Evolutionary conservation across 2,113 vertebrate genomes (phyloP).

Genomic region (Pomatorhinus ruficollis): DNA sequence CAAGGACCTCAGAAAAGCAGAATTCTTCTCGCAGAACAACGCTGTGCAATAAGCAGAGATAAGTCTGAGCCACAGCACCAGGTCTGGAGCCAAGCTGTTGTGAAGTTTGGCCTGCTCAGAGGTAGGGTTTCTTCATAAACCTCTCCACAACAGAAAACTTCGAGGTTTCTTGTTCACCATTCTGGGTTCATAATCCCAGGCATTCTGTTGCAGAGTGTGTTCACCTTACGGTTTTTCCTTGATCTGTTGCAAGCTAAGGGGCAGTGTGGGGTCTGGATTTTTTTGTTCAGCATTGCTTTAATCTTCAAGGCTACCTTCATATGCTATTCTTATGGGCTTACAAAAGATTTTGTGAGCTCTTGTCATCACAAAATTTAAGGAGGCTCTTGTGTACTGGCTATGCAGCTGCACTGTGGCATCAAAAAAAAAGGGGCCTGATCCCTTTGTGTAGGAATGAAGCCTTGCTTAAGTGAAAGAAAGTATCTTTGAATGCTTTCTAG

Average conservation of each 20-base stretch:
- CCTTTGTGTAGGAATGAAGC: neutral
- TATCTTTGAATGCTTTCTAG: neutral
- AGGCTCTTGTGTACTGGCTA: rapidly evolving
- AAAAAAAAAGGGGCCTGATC: neutral
- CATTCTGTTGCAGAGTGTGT: rapidly evolving
- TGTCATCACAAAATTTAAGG: neutral
- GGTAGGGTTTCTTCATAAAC: neutral
- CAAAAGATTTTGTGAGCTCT: neutral
- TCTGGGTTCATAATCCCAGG: neutral
- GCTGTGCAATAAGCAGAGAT: neutral
- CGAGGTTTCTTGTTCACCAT: neutral
- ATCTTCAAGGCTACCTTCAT: neutral
- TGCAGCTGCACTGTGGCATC: neutral
- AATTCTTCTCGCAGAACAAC: neutral
- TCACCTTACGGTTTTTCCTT: neutral
- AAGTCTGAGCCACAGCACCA: neutral
- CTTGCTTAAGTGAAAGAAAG: neutral
- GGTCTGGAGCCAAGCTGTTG: neutral
- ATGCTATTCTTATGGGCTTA: neutral
- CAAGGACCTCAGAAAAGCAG: neutral
- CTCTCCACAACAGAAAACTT: neutral
- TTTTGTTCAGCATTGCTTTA: neutral
- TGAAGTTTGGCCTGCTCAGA: neutral
- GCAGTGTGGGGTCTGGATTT: neutral
- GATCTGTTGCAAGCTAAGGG: neutral